Evolutionary conservation across 23 tunicate genomes (phyloP), one percentile per base, ranked within the genome.

Genomic region (Corella eumyota): DNA sequence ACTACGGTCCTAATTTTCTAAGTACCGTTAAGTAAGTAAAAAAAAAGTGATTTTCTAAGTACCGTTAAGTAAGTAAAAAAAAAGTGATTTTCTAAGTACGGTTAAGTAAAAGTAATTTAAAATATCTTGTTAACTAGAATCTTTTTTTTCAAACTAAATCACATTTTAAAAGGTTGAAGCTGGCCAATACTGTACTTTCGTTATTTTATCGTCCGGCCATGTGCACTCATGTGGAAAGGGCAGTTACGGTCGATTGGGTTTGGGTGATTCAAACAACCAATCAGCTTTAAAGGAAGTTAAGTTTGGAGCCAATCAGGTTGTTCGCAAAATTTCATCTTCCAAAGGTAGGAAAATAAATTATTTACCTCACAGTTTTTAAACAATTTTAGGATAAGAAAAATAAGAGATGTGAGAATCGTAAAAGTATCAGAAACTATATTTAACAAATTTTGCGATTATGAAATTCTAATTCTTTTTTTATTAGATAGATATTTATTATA

Each of bases 121-220:
- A 40, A 40, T 40, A 9, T 9, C 11, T 40, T 40, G 48, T 40
- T 11, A 15, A 11, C 11, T 40, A 9, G 11, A 40, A 9, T 40
- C 15, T 15, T 40, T 40, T 9, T 15, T 40, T 11, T 40, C 15
- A 6, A 58, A 4, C 11, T 61, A 3, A 32, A 33, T 61, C 34
- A 25, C 17, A 1, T 33, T 4, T 15, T 13, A 30, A 55, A 45
- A 88, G 96, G 20, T 88, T 54, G 96, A 88, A 67, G 99, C 99
- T 2, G 99, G 99, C 2, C 99, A 93, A 45, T 93, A 93, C 61
- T 93, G 99, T 63, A 78, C 99, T 17, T 93, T 93, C 34, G 93
- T 67, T 9, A 67, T 83, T 6, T 47, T 75, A 13, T 57, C 70
- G 7, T 80, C 77, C 51, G 99, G 99, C 4, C 11, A 66, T 13